Evolutionary conservation across 1,140 invertebrate genomes (phyloP).

Genomic region (Coptotermes formosanus): DNA sequence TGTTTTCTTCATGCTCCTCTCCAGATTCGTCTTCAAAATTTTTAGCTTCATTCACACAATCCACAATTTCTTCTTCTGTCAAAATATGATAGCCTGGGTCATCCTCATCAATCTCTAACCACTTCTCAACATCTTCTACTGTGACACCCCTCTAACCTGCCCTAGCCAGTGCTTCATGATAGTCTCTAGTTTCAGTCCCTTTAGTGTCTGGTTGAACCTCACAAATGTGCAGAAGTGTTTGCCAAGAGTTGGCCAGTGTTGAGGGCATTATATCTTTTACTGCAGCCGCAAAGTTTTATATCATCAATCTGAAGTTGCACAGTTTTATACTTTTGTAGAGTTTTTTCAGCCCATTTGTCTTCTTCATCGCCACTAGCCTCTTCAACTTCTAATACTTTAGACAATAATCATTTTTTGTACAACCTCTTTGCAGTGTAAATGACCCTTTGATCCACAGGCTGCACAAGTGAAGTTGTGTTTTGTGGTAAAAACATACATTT

Average conservation of each 20-base stretch:
- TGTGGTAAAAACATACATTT: conserved; percentile 11
- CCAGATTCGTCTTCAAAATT: too few species aligned
- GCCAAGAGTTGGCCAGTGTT: background rate
- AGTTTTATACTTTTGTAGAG: background rate
- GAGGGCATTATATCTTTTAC: conserved; percentile 15
- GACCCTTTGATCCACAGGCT: conserved; percentile 15
- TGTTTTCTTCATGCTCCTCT: too few species aligned
- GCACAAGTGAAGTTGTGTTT: background rate
- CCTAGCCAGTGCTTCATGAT: background rate
- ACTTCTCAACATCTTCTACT: conserved; percentile 14
- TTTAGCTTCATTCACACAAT: background rate
- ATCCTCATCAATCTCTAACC: conserved; percentile 1
- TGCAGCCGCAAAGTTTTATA: conserved; percentile 16
- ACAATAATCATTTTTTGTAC: background rate
- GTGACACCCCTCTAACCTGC: background rate
- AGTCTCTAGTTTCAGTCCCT: background rate
- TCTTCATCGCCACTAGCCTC: conserved; percentile 19
- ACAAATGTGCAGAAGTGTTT: background rate
- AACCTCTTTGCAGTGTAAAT: conserved; percentile 18
- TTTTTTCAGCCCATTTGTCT: conserved; percentile 14
- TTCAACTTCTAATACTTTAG: conserved; percentile 11
- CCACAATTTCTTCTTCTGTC: conserved; percentile 19
- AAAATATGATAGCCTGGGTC: conserved; percentile 23
- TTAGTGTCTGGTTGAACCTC: background rate
- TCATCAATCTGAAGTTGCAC: background rate